phyloP scores from a whole-genome alignment of 2,797 vertebrate species.

The Lepus townsendii region DNA sequence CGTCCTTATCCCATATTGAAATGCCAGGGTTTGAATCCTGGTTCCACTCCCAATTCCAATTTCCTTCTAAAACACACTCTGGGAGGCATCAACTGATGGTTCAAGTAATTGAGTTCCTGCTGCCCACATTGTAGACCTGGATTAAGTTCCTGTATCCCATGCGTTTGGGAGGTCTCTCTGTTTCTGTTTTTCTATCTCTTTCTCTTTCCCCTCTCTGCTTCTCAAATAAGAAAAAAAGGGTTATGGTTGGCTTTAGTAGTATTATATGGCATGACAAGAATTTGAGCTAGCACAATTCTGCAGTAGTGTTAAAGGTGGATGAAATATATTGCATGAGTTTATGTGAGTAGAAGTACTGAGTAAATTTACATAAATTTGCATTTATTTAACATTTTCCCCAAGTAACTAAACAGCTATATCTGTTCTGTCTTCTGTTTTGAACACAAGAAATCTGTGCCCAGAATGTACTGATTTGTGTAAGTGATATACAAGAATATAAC shows the following conservation, averaged over 20 bases:
- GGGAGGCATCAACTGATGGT: too few relatives aligned
- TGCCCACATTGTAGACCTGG: too few relatives aligned
- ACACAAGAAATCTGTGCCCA: neutral
- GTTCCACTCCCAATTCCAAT: too few relatives aligned
- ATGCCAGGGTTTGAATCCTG: too few relatives aligned
- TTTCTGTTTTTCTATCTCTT: too few relatives aligned
- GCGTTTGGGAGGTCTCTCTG: too few relatives aligned
- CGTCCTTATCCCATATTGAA: too few relatives aligned
- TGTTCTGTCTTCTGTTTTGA: slow-evolving; percentile 42
- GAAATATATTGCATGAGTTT: neutral
- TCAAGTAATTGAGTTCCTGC: too few relatives aligned
- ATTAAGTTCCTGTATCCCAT: too few relatives aligned
- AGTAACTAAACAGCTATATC: slow-evolving; percentile 2
- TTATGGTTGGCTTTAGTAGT: neutral
- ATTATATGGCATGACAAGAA: neutral
- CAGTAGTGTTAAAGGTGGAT: neutral
- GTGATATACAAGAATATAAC: neutral
- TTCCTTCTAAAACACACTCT: too few relatives aligned
- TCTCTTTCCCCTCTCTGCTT: too few relatives aligned
- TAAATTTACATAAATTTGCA: slow-evolving; percentile 35
- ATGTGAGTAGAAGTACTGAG: neutral
- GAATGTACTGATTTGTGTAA: neutral
- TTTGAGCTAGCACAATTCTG: neutral
- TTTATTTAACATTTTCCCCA: neutral
- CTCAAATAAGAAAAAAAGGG: too few relatives aligned